These are phyloP conservation scores for Cariama cristata DNA, from an alignment of 2,113 vertebrate species.

Conservation along the genomic window DNA sequence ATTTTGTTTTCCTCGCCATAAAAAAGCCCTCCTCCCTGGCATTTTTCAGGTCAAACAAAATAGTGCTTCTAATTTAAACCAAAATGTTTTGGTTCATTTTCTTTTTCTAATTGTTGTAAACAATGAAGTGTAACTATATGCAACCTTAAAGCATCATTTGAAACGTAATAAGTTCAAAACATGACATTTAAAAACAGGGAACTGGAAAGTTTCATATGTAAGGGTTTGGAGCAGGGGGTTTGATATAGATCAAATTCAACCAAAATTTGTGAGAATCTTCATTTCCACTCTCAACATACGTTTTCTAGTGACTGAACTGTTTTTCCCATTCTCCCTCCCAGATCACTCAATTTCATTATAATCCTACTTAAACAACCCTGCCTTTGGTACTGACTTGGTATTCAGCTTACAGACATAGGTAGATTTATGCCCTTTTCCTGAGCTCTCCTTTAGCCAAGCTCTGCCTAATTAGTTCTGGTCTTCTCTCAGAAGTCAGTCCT, in stretches of 20 bases:
- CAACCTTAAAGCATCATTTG: background rate
- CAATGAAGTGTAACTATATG: background rate
- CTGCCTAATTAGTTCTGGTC: background rate
- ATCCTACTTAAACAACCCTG: background rate
- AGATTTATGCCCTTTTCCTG: background rate
- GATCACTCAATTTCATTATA: background rate
- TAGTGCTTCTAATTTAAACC: background rate
- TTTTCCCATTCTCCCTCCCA: background rate
- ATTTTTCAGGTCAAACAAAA: background rate
- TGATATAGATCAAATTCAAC: background rate
- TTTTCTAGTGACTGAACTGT: background rate
- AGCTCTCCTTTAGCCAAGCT: background rate
- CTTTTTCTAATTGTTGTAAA: background rate
- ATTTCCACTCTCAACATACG: background rate
- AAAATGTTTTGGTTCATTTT: background rate
- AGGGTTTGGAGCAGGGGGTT: rapidly evolving
- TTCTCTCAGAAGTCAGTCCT: background rate
- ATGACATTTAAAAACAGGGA: background rate
- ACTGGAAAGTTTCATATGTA: background rate
- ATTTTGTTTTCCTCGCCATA: background rate
- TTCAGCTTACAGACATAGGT: background rate
- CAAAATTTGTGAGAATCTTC: background rate
- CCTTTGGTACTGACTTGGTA: background rate
- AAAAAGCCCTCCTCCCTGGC: background rate
- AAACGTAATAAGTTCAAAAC: background rate